Conservation (phyloP, 2,888 invertebrate genomes). For the Entomobrya proxima region DNA sequence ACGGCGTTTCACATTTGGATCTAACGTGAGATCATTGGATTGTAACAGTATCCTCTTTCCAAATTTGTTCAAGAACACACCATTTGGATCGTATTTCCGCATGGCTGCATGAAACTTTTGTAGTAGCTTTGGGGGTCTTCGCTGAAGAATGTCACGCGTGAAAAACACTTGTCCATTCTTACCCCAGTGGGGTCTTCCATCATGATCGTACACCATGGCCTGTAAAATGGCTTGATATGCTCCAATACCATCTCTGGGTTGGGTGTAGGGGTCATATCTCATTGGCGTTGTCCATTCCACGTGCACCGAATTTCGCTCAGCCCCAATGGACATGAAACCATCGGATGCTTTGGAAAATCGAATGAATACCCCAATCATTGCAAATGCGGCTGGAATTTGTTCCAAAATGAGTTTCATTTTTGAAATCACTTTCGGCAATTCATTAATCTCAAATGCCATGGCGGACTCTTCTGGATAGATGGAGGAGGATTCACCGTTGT, state of each 20-base stretch:
- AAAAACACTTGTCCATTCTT: constrained; percentile 63
- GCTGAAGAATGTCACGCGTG: constrained; percentile 38
- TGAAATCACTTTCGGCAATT: constrained; percentile 51
- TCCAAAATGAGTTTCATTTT: constrained; percentile 64
- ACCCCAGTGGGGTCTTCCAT: constrained; percentile 69
- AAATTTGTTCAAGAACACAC: constrained; percentile 68
- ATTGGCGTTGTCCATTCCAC: constrained; percentile 63
- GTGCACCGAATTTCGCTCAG: constrained; percentile 45
- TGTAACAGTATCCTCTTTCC: constrained; percentile 54
- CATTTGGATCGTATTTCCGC: constrained; percentile 64
- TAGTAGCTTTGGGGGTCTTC: background rate
- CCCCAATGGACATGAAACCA: constrained; percentile 52
- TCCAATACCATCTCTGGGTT: constrained; percentile 52
- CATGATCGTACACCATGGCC: constrained; percentile 58
- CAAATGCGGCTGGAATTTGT: constrained; percentile 62
- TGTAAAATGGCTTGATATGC: constrained; percentile 65
- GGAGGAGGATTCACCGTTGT: constrained; percentile 59
- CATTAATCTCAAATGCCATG: constrained; percentile 64
- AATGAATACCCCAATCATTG: constrained; percentile 67
- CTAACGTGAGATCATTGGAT: constrained; percentile 57
- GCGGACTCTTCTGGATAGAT: constrained; percentile 65
- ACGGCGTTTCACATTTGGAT: constrained; percentile 59
- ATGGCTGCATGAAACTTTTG: constrained; percentile 45
- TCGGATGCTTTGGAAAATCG: constrained; percentile 59
- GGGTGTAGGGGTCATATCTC: constrained; percentile 56